Evolutionary conservation across 1,140 invertebrate species (phyloP).

Genomic region (Drosophila obscura): DNA sequence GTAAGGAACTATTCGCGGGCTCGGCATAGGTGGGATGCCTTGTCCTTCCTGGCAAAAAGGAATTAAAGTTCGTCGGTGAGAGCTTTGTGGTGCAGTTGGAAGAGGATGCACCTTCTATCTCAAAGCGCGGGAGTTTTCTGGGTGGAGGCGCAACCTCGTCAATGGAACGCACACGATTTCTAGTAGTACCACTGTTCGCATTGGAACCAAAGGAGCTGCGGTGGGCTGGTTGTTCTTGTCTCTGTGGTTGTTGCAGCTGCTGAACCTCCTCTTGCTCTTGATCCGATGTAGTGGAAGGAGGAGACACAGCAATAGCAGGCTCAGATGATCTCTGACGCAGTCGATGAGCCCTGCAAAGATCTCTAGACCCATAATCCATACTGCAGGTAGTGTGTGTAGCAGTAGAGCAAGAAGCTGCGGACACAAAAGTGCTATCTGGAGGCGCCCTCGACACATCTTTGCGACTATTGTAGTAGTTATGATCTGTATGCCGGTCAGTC

Average conservation of each 20-base stretch:
- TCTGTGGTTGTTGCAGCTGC: not conserved
- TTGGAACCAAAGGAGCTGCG: not conserved
- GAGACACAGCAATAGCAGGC: not conserved
- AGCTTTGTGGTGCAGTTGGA: conserved; percentile 26
- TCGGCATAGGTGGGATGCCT: conserved; percentile 64
- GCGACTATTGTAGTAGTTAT: conserved; percentile 64
- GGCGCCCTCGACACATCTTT: conserved; percentile 6
- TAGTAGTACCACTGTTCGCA: conserved; percentile 15
- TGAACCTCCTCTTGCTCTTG: not conserved
- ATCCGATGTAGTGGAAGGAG: conserved; percentile 23
- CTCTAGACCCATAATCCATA: conserved; percentile 53
- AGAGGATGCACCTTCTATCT: not conserved
- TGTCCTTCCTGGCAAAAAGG: conserved; percentile 62
- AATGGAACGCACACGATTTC: conserved; percentile 40
- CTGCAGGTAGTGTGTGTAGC: conserved; percentile 68
- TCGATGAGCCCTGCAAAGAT: conserved; percentile 47
- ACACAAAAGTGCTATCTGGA: conserved; percentile 39
- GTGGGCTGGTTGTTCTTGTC: conserved; percentile 16
- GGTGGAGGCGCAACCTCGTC: conserved; percentile 36
- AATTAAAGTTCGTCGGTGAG: conserved; percentile 58
- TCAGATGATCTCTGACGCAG: conserved; percentile 11
- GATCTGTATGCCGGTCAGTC: conserved; percentile 50
- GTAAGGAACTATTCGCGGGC: conserved; percentile 1
- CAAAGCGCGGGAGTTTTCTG: conserved; percentile 38
- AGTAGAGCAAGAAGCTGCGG: conserved; percentile 57